Conservation (phyloP, 2,797 vertebrate genomes). For the Hypotaenidia philippensis region DNA sequence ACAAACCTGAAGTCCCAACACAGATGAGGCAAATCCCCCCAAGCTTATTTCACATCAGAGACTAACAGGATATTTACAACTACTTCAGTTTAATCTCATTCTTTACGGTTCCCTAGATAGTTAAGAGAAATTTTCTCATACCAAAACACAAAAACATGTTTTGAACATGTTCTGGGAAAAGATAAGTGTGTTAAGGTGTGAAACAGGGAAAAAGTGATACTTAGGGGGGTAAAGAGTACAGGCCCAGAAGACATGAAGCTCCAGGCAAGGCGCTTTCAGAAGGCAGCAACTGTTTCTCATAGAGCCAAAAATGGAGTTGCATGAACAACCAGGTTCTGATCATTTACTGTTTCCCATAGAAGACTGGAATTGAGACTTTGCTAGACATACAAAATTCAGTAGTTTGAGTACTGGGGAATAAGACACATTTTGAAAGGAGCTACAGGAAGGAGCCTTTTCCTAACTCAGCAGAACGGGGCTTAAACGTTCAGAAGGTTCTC, state of each 20-base stretch:
- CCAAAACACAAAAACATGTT: not conserved
- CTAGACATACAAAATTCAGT: not conserved
- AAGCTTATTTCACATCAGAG: not conserved
- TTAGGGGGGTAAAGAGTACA: not conserved
- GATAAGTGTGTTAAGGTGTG: not conserved
- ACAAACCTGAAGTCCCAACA: not conserved
- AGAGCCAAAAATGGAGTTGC: not conserved
- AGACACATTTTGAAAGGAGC: not conserved
- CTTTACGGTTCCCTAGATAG: not conserved
- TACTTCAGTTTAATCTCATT: not conserved
- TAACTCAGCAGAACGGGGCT: not conserved
- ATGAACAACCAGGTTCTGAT: not conserved
- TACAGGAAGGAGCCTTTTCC: not conserved
- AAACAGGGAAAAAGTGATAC: not conserved
- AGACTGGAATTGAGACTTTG: not conserved
- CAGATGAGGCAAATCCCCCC: not conserved
- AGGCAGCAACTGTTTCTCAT: not conserved
- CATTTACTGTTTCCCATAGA: not conserved
- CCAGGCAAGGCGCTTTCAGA: not conserved
- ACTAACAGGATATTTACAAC: not conserved
- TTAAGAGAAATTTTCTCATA: not conserved
- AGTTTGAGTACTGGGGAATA: not conserved
- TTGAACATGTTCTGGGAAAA: not conserved
- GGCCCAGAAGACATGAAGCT: not conserved
- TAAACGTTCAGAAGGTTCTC: not conserved